Conservation (phyloP, 2,797 vertebrate species). For the Eulemur coronatus region DNA sequence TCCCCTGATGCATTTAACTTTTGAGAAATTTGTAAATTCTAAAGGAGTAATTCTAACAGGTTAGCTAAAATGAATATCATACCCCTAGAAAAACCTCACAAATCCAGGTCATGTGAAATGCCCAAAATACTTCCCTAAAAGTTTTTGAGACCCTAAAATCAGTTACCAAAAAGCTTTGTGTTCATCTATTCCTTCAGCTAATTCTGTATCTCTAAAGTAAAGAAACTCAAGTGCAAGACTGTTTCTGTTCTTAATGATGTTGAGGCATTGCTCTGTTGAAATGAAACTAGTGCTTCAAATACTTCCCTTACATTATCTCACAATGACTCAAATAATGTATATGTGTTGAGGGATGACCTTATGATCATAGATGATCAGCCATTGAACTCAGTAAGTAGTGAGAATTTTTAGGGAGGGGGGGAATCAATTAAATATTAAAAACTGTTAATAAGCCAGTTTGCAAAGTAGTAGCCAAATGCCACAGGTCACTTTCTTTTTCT, state of each 20-base stretch:
- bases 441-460: background rate
- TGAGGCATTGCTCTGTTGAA: background rate
- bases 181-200: background rate
- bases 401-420: background rate
- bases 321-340: background rate
- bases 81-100: constrained; percentile 2
- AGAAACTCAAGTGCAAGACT: background rate
- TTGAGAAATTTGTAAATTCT: constrained; percentile 36
- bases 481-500: constrained; percentile 18
- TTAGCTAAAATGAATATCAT: constrained; percentile 35
- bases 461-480: constrained; percentile 32
- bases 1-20: constrained; percentile 62
- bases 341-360: background rate
- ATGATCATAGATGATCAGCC: background rate
- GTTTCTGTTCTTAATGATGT: background rate
- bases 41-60: constrained; percentile 48
- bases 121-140: background rate
- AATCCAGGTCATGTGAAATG: constrained; percentile 1
- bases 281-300: constrained; percentile 10
- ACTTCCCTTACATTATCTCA: background rate
- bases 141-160: constrained; percentile 23
- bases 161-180: constrained; percentile 30
- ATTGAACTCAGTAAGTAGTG: background rate
- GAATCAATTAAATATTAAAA: constrained; percentile 44
- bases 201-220: constrained; percentile 40